phyloP scores from a whole-genome alignment of 2,888 invertebrate species.

The Tachina fera region DNA sequence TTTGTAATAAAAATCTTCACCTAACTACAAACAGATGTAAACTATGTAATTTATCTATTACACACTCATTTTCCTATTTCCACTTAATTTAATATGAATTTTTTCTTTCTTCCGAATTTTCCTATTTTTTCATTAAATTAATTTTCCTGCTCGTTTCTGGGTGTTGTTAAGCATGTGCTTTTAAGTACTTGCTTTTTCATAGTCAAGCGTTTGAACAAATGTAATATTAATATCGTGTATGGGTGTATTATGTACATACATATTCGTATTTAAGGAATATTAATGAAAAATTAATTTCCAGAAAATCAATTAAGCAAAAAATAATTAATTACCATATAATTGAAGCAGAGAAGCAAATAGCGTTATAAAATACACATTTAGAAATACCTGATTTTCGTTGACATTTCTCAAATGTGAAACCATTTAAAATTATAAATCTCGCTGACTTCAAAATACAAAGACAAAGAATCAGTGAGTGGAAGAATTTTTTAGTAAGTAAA shows the following conservation, averaged over 20 bases:
- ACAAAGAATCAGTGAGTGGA: too few species aligned
- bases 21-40: constrained; percentile 40
- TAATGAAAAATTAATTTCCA: constrained; percentile 58
- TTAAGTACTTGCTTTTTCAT: constrained; percentile 2
- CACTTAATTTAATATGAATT: neutral
- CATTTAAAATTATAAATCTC: too few species aligned
- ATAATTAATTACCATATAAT: constrained; percentile 40
- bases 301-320: constrained; percentile 63
- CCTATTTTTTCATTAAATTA: neutral
- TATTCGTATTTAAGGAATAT: constrained; percentile 32
- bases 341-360: too few species aligned
- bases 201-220: neutral
- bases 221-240: neutral
- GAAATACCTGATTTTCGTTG: too few species aligned
- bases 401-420: too few species aligned
- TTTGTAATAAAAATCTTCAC: neutral
- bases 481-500: too few species aligned
- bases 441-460: too few species aligned
- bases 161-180: constrained; percentile 5
- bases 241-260: neutral
- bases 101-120: neutral
- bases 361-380: too few species aligned
- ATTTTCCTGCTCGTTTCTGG: neutral
- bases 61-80: neutral
- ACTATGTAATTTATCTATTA: constrained; percentile 20